These are phyloP conservation scores for Dendronephthya gigantea DNA, from an alignment of 64 coral and sea anemone species.

Conservation along the genomic window DNA sequence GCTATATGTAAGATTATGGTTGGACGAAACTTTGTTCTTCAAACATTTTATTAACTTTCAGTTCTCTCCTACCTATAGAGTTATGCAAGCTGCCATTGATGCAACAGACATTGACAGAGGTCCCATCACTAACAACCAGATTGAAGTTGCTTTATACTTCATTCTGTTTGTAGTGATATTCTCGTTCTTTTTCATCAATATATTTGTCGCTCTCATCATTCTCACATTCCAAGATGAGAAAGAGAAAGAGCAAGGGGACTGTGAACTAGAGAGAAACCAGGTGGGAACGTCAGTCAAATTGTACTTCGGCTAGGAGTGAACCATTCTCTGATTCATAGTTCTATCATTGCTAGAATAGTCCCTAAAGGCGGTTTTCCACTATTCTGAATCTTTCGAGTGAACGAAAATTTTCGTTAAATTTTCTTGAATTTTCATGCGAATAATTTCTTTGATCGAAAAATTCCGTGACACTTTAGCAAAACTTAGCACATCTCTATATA, in stretches of 20 bases:
- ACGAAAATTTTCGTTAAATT: too few species aligned
- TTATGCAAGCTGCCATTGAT: conserved; percentile 81
- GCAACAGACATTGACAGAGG: conserved; percentile 46
- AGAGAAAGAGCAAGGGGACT: conserved; percentile 77
- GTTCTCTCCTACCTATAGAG: conserved; percentile 26
- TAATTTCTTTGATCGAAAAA: too few species aligned
- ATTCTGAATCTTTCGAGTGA: too few species aligned
- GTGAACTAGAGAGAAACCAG: conserved; percentile 92
- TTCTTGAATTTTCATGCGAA: too few species aligned
- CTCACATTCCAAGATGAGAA: conserved; percentile 94
- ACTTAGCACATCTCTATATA: too few species aligned
- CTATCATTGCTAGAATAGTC: too few species aligned
- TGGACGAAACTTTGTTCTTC: not conserved
- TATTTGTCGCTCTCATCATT: conserved; percentile 94
- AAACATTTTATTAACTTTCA: not conserved
- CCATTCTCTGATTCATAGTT: too few species aligned
- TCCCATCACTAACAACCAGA: conserved; percentile 53
- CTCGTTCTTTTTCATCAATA: conserved; percentile 95
- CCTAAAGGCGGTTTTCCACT: too few species aligned
- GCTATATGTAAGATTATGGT: too few species aligned
- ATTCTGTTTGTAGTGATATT: conserved; percentile 90
- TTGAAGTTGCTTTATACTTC: conserved; percentile 68
- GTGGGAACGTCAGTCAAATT: not conserved
- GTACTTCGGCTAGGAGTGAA: too few species aligned
- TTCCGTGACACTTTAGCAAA: too few species aligned